These are phyloP conservation scores for Sebastes wilsoni DNA, from an alignment of 2,797 vertebrate genomes.

Conservation along the genomic window DNA sequence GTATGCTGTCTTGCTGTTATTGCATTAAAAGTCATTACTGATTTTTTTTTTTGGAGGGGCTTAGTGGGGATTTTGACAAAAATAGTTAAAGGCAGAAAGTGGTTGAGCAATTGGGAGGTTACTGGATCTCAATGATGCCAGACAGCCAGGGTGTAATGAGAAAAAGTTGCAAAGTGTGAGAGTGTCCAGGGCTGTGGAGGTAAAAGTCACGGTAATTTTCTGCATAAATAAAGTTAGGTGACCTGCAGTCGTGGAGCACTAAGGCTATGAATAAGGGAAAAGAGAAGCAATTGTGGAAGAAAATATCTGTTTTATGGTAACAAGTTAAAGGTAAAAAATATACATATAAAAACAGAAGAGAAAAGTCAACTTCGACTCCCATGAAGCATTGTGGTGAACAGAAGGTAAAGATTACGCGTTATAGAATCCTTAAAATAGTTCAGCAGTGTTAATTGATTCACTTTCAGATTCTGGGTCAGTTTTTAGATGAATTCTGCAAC, in stretches of 20 bases:
- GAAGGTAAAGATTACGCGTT: neutral
- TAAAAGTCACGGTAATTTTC: neutral
- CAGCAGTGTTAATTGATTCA: no score
- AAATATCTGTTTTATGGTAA: neutral
- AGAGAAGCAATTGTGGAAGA: neutral
- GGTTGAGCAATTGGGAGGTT: conserved; percentile 1
- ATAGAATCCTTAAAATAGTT: neutral
- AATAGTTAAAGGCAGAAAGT: neutral
- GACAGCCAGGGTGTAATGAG: neutral
- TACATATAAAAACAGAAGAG: no score
- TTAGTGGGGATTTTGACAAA: neutral
- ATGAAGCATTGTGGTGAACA: rapidly evolving
- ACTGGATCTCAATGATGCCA: neutral
- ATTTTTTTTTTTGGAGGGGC: neutral
- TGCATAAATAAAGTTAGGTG: neutral
- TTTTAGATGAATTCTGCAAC: neutral
- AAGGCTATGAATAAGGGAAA: neutral
- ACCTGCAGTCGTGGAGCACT: neutral
- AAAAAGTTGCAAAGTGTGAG: neutral
- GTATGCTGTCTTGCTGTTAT: conserved; percentile 42
- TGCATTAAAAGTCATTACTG: conserved; percentile 34
- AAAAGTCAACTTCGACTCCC: neutral
- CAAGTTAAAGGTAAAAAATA: neutral
- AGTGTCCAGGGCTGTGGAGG: neutral
- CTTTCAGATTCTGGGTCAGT: neutral